Evolutionary conservation across 1,140 invertebrate species (phyloP).

Genomic region (Mya arenaria): DNA sequence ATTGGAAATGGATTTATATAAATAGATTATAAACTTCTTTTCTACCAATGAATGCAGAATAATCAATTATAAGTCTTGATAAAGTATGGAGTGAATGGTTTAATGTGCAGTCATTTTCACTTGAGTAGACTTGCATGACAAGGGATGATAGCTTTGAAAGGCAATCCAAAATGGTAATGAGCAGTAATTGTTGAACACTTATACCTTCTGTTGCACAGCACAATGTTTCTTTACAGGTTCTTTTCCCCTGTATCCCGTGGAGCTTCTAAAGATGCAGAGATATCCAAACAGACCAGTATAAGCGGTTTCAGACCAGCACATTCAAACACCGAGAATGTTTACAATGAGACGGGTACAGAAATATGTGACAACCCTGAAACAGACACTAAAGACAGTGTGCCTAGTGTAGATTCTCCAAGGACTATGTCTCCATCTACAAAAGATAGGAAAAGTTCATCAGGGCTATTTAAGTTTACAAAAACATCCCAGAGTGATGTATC

Average conservation of each 20-base stretch:
- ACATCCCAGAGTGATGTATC: background rate
- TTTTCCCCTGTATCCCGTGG: background rate
- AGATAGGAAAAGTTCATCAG: background rate
- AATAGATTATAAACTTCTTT: too few species aligned
- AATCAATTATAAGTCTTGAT: too few species aligned
- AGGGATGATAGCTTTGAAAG: background rate
- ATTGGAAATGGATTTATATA: too few species aligned
- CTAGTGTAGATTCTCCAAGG: background rate
- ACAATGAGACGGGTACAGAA: background rate
- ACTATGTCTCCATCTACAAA: background rate
- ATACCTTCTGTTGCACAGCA: background rate
- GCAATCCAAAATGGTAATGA: background rate
- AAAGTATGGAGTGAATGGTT: too few species aligned
- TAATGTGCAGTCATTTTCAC: too few species aligned
- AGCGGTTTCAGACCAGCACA: constrained; percentile 12
- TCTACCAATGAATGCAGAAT: too few species aligned
- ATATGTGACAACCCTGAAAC: background rate
- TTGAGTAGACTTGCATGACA: constrained; percentile 2
- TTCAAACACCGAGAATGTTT: constrained; percentile 34
- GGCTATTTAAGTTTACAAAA: background rate
- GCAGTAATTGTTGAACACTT: background rate
- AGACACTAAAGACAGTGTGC: too few species aligned
- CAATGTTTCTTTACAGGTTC: constrained; percentile 17
- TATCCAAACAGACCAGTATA: background rate
- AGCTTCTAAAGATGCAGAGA: background rate